Percentiles rank a stretch among this genome's conserved stretches.
phyloP scores from a whole-genome alignment of 2,888 invertebrate species.

The Belgica antarctica region DNA sequence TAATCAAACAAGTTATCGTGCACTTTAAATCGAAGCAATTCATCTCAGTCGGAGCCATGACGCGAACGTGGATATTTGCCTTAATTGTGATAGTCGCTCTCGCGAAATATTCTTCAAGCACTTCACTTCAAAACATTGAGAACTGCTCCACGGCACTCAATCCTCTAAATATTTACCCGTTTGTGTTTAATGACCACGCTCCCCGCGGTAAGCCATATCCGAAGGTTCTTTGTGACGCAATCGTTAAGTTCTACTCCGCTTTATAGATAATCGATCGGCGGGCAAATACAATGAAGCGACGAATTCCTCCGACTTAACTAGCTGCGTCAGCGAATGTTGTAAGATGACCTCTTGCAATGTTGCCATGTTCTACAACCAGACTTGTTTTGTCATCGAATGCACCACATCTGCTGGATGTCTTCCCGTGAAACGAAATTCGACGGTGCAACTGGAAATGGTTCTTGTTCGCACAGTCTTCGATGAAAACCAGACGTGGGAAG shows the following conservation, averaged over 20 bases:
- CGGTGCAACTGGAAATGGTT: conserved; percentile 31
- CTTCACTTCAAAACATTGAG: conserved; percentile 29
- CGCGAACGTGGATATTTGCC: neutral
- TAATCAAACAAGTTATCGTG: no score
- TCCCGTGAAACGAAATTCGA: conserved; percentile 28
- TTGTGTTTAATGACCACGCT: conserved; percentile 32
- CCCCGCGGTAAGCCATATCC: conserved; percentile 11
- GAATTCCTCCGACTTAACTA: conserved; percentile 8
- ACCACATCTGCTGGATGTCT: conserved; percentile 19
- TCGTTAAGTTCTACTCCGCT: neutral
- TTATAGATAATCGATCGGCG: conserved; percentile 38
- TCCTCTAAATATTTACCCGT: conserved; percentile 34
- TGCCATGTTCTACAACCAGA: conserved; percentile 35
- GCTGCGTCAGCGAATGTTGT: conserved; percentile 22
- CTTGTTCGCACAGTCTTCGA: conserved; percentile 12
- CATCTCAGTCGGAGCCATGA: neutral
- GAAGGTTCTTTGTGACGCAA: neutral
- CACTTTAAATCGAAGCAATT: neutral
- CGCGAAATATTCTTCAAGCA: neutral
- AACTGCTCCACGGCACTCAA: no score
- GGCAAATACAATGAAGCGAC: conserved; percentile 21
- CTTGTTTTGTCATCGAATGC: conserved; percentile 34
- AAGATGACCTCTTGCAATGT: conserved; percentile 34
- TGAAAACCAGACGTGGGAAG: conserved; percentile 27
- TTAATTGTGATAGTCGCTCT: neutral